Conservation (phyloP, 1,140 invertebrate species). For the Drosophila serrata region DNA sequence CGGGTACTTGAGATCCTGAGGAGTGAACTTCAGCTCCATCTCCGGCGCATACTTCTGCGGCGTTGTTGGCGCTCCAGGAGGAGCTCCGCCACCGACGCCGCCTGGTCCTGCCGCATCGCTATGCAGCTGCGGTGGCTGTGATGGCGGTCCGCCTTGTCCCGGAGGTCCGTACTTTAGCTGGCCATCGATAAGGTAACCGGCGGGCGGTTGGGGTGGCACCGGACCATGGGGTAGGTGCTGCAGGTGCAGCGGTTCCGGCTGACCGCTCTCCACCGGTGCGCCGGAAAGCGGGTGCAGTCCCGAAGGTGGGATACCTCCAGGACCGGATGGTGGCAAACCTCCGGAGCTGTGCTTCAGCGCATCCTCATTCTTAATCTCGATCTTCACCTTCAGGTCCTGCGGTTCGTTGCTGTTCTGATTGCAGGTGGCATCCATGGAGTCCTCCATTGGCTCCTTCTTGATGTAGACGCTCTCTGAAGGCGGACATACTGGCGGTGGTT, state of each 20-base stretch:
- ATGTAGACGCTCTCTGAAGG: constrained; percentile 75
- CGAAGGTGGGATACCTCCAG: constrained; percentile 42
- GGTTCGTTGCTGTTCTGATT: constrained; percentile 85
- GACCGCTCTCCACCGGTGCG: constrained; percentile 25
- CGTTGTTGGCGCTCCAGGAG: constrained; percentile 34
- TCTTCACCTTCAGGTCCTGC: constrained; percentile 84
- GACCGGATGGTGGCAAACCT: constrained; percentile 43
- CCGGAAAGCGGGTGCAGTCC: constrained; percentile 39
- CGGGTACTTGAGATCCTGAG: constrained; percentile 82
- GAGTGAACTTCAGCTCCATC: constrained; percentile 77
- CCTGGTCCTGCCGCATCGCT: constrained; percentile 54
- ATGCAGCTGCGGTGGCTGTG: constrained; percentile 73
- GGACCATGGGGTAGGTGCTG: constrained; percentile 63
- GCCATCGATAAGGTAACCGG: constrained; percentile 75
- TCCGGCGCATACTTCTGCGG: constrained; percentile 79
- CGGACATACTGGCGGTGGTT: constrained; percentile 48
- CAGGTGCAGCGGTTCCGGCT: constrained; percentile 62
- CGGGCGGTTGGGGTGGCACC: constrained; percentile 50
- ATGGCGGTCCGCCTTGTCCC: constrained; percentile 44
- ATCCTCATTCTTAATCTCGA: constrained; percentile 84
- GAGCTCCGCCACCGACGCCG: background rate
- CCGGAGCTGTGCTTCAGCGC: constrained; percentile 52
- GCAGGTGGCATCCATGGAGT: constrained; percentile 82
- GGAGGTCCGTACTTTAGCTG: constrained; percentile 74
- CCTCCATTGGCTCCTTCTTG: constrained; percentile 85